These are phyloP conservation scores for Hoplias malabaricus DNA, from an alignment of 2,113 vertebrate genomes.

Conservation along the genomic window DNA sequence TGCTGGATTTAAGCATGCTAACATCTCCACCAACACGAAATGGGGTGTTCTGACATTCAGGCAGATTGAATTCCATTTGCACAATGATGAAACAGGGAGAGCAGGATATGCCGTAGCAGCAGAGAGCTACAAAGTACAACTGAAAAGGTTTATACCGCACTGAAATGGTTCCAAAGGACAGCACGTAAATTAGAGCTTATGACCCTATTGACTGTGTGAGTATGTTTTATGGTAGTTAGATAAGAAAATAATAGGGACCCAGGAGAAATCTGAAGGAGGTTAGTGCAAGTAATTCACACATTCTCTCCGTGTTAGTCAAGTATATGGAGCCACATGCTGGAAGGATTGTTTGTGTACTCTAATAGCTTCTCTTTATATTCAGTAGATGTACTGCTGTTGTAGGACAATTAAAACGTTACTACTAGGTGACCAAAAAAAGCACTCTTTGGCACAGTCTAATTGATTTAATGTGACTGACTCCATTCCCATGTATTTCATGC, in stretches of 20 bases:
- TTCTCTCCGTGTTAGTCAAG: conserved; percentile 10
- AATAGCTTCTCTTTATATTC: conserved; percentile 16
- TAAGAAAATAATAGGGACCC: conserved; percentile 1
- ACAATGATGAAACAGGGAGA: not conserved
- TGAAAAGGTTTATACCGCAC: not conserved
- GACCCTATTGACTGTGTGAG: not conserved
- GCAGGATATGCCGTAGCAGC: not conserved
- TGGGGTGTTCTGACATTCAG: not conserved
- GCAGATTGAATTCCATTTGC: conserved; percentile 24
- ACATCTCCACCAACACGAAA: not conserved
- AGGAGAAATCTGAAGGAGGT: not conserved
- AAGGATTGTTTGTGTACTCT: conserved; percentile 14
- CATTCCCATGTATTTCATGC: conserved; percentile 28
- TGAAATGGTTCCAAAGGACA: not conserved
- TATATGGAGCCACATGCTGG: not conserved
- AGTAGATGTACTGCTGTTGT: conserved; percentile 18
- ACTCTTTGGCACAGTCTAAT: conserved; percentile 13
- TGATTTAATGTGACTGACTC: conserved; percentile 36
- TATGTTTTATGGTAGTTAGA: conserved; percentile 13
- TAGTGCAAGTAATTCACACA: not conserved
- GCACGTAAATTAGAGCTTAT: not conserved
- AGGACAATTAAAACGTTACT: conserved; percentile 14
- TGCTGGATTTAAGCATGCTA: not conserved
- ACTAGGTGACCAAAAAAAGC: conserved; percentile 15
- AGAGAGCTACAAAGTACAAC: not conserved